These are phyloP conservation scores for Patiria pectinifera DNA, from an alignment of 53 echinoderm and acorn worm species.

Conservation along the genomic window DNA sequence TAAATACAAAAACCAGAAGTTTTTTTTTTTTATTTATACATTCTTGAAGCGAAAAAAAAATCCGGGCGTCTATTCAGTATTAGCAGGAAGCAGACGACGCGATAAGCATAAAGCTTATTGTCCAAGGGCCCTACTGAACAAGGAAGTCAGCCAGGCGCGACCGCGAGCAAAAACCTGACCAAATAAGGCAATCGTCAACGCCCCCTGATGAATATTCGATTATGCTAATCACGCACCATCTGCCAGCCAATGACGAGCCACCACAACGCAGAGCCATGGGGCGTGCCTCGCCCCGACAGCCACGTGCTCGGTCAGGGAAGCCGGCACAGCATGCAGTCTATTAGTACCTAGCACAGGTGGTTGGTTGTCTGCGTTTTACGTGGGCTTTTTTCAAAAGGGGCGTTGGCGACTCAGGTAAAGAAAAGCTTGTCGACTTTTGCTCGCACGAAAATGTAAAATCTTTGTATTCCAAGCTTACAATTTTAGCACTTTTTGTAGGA, in stretches of 20 bases:
- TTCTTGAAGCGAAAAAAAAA: too few species aligned
- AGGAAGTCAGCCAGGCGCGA: conserved; percentile 47
- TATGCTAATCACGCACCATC: conserved; percentile 5
- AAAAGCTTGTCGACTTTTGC: not conserved
- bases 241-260: conserved; percentile 30
- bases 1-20: not conserved
- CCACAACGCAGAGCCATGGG: not conserved
- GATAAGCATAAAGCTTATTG: not conserved
- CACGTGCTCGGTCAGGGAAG: conserved; percentile 23
- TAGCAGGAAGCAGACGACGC: not conserved
- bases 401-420: not conserved
- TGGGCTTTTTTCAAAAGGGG: not conserved
- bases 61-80: too few species aligned
- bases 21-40: not conserved
- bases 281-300: conserved; percentile 17
- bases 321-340: not conserved
- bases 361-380: not conserved
- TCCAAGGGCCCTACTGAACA: not conserved
- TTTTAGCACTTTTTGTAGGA: too few species aligned
- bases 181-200: conserved; percentile 55
- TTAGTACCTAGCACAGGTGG: not conserved
- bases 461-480: not conserved
- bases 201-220: conserved; percentile 61
- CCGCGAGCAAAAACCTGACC: conserved; percentile 40
- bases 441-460: not conserved